These are phyloP conservation scores for Sylvicola cinctus DNA, from an alignment of 2,888 invertebrate genomes.

Conservation along the genomic window DNA sequence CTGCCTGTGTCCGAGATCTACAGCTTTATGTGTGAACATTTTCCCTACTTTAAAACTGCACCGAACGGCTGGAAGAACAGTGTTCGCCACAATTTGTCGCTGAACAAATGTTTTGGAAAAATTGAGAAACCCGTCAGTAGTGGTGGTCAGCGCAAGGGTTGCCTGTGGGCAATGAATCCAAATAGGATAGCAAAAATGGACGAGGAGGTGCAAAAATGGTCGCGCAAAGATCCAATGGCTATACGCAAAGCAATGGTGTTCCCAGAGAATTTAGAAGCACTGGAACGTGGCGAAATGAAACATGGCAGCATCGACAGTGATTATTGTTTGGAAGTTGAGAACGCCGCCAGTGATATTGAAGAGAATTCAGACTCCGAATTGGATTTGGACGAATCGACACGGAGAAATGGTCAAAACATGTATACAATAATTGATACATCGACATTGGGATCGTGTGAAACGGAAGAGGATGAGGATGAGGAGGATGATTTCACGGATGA, in stretches of 20 bases:
- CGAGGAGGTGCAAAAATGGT: slow-evolving; percentile 95
- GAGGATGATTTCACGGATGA: slow-evolving; percentile 21
- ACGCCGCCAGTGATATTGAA: slow-evolving; percentile 15
- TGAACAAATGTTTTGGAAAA: slow-evolving; percentile 97
- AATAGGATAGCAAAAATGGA: slow-evolving; percentile 92
- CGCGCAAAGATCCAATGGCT: slow-evolving; percentile 81
- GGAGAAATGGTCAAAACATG: slow-evolving; percentile 8
- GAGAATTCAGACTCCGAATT: slow-evolving; percentile 22
- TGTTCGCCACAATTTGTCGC: slow-evolving; percentile 86
- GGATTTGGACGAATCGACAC: slow-evolving; percentile 5
- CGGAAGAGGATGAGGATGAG: slow-evolving; percentile 28
- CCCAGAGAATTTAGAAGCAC: slow-evolving; percentile 66
- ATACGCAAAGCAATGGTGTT: slow-evolving; percentile 86
- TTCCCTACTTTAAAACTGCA: slow-evolving; percentile 96
- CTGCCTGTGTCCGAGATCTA: slow-evolving; percentile 96
- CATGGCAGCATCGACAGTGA: slow-evolving; percentile 42
- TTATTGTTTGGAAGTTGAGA: slow-evolving; percentile 44
- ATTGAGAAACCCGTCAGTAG: slow-evolving; percentile 86
- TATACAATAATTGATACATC: slow-evolving; percentile 21
- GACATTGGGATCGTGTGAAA: slow-evolving; percentile 21
- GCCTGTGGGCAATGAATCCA: slow-evolving; percentile 94
- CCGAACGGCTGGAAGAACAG: slow-evolving; percentile 99
- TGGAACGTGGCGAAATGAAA: slow-evolving; percentile 78
- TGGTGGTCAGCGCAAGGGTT: slow-evolving; percentile 66
- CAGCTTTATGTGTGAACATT: slow-evolving; percentile 96